Base-by-base conservation (phyloP, 2,113 vertebrate genomes). In the Rhipidura dahli region DNA sequence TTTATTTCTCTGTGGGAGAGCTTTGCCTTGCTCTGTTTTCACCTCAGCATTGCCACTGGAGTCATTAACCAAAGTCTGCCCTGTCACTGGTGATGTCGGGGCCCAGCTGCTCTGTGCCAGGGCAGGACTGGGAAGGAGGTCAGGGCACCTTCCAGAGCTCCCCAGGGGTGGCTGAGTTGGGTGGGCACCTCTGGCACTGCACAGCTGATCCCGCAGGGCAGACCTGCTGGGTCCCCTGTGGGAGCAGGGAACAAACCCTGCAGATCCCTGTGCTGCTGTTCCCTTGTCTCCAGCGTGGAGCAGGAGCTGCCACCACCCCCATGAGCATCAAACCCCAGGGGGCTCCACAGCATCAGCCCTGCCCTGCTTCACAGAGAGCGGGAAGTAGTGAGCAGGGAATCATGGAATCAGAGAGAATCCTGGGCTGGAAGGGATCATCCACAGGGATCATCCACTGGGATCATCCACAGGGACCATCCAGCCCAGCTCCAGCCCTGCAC, bases 401-500 rank as follows among this genome's bases (percentile, higher is more conserved):
- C 31, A 35, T 1, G 8, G 39, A 28, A 28, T 37, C 27, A 14
- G 4, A 10, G 28, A 44, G 28, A 1, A 1, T 28, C 37, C 77
- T 51, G 37, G 2, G 50, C 11, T 50, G 26, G 50, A 1, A 33
- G 18, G 28, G 45, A 33, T 73, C 11, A 50, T 1, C n/a, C n/a
- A 5, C n/a, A 44, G 8, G 16, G 39, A 13, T 8, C 6, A 13
- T 0, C 33, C 47, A 78, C 39, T 10, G 11, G 39, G 39, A 39
- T 39, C 39, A 39, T 39, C 39, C 39, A 39, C n/a, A n/a, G n/a
- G n/a, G n/a, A n/a, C n/a, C 6, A 13, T 0, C 33, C 47, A 78
- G 15, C 0, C 3, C 83, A 60, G 1, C 10, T 0, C 30, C 54
- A 4, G 1, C 37, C 68, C 86, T 66, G 60, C 86, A 0, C 44